Base-by-base conservation (phyloP, 2,888 invertebrate genomes). In the Andrena trimmerana region DNA sequence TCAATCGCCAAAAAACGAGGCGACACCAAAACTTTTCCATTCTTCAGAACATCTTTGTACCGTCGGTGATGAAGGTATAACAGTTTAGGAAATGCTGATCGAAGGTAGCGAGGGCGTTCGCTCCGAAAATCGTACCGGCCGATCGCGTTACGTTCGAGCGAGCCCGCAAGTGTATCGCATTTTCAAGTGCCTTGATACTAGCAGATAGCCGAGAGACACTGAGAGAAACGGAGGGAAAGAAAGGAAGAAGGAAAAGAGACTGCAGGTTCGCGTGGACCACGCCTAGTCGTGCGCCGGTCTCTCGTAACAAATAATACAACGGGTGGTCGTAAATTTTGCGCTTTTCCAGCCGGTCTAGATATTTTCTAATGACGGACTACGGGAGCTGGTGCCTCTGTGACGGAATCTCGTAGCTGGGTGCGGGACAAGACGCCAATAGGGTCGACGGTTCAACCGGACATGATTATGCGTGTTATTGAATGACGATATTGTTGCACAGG, bases 281-380 rank as follows among this genome's bases (percentile, higher is more conserved):
- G 89, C 92, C 92, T 91, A 89, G 91, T 90, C 89, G 90, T 86
- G 86, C 85, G 87, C 89, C 85, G 73, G 73, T 88, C 87, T 87
- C 88, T 78, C 73, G 72, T 80, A 65, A 48, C 73, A 36, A 74
- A 81, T 63, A 63, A 86, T 83, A 20, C 81, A 89, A 78, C 86
- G 87, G 84, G 84, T 89, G 86, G 13, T 65, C 60, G 33, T 79
- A 73, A 85, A 81, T 77, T 78, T 71, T 20, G 31, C 42, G 54
- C 29, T 59, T 52, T 78, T 71, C 73, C 62, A 48, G n/a, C 29
- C 27, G 67, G n/a, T 71, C 52, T 13, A 24, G n/a, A 66, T 78
- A 62, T 62, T 72, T 69, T 75, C 63, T 20, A 50, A 57, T 50
- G 72, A 70, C 50, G 48, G 66, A 29, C 31, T 48, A 16, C 50